Percentiles rank a stretch among this genome's conserved stretches.
Conservation (phyloP, 2,888 invertebrate species). For the Hirudinaria manillensis region DNA sequence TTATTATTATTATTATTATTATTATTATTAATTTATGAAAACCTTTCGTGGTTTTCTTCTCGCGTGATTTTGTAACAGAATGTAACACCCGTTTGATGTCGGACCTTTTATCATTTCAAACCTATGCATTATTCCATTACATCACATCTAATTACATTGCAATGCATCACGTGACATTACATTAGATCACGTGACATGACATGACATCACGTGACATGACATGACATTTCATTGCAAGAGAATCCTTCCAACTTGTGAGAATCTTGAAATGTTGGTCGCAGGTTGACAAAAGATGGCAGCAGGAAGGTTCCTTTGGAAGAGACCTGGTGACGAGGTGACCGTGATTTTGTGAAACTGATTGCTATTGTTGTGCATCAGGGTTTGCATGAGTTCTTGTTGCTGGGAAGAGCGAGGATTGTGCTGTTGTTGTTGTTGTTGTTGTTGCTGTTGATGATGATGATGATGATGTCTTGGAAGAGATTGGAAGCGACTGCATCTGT, state of each 20-base stretch:
- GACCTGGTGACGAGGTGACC: neutral
- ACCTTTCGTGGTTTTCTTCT: too few species aligned
- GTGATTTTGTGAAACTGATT: neutral
- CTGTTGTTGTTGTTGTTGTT: slow-evolving; percentile 14
- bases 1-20: too few species aligned
- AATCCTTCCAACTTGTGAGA: neutral
- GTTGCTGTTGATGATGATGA: neutral
- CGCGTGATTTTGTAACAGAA: too few species aligned
- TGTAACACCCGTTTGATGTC: too few species aligned
- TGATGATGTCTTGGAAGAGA: slow-evolving; percentile 10
- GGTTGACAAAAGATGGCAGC: neutral
- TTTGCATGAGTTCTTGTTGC: slow-evolving; percentile 11
- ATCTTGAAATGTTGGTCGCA: neutral
- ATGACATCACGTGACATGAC: too few species aligned
- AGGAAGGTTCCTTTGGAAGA: neutral
- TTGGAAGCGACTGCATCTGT: neutral
- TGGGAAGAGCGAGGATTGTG: neutral
- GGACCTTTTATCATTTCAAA: too few species aligned
- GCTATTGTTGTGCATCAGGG: neutral
- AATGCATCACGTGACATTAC: too few species aligned
- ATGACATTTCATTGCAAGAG: too few species aligned
- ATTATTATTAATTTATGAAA: neutral
- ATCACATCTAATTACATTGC: too few species aligned
- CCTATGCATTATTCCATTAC: too few species aligned
- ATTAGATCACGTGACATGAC: too few species aligned